Evolutionary conservation across 2,797 vertebrate species (phyloP).

Genomic region (Pelochelys cantorii): DNA sequence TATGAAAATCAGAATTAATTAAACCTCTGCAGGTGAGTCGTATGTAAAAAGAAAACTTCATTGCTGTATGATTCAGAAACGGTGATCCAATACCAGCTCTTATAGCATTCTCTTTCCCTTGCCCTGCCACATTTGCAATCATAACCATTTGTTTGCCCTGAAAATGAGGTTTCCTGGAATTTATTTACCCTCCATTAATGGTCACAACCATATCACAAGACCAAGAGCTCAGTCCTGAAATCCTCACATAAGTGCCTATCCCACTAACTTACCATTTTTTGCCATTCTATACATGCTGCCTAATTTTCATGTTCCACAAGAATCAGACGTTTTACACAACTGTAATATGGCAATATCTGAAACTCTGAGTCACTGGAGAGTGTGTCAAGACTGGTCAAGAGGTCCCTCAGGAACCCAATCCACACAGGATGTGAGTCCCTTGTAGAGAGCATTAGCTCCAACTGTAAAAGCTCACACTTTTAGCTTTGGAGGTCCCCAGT

Average conservation of each 20-base stretch:
- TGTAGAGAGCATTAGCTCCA: slow-evolving; percentile 41
- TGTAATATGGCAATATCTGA: neutral
- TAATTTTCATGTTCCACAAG: neutral
- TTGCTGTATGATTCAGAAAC: neutral
- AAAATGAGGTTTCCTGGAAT: neutral
- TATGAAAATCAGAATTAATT: neutral
- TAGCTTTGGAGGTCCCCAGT: slow-evolving; percentile 9
- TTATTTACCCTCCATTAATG: neutral
- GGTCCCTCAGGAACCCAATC: neutral
- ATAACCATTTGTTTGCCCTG: neutral
- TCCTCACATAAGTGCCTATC: neutral
- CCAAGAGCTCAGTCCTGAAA: neutral
- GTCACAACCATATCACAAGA: neutral
- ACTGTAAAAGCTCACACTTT: neutral
- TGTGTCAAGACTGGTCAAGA: neutral
- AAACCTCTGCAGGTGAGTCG: neutral
- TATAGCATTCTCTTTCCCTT: rapidly evolving
- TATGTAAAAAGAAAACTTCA: neutral
- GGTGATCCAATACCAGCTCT: neutral
- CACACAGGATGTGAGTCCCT: neutral
- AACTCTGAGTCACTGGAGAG: neutral
- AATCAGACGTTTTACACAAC: neutral
- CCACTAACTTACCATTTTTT: neutral
- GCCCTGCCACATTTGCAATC: neutral
- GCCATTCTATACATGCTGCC: neutral